Percentiles rank a stretch among this genome's conserved stretches.
These are phyloP conservation scores for Mus spicilegus DNA, from an alignment of 2,113 vertebrate species.

Conservation along the genomic window DNA sequence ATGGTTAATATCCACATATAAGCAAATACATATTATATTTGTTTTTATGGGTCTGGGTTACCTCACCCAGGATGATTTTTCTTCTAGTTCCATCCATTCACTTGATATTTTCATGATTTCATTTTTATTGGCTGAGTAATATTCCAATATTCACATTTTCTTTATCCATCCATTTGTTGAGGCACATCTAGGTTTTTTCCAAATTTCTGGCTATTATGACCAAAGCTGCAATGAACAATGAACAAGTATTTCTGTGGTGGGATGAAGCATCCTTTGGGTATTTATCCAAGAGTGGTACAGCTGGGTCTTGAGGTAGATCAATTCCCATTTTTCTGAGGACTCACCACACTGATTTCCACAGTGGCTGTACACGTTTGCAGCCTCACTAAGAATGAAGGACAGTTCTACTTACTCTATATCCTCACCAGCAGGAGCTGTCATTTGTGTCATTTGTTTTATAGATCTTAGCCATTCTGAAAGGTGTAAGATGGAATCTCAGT, in stretches of 20 bases:
- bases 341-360: too few relatives aligned
- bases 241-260: background rate
- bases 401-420: background rate
- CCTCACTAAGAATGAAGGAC: background rate
- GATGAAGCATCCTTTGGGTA: background rate
- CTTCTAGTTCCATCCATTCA: background rate
- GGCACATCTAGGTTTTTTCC: background rate
- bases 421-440: background rate
- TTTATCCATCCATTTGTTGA: background rate
- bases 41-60: background rate
- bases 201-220: background rate
- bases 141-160: background rate
- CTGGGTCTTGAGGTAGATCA: background rate
- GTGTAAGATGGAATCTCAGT: background rate
- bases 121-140: background rate
- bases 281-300: background rate
- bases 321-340: background rate
- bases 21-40: background rate
- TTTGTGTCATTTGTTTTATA: background rate
- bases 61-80: background rate
- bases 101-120: background rate
- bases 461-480: background rate
- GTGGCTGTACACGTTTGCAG: background rate
- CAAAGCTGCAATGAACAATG: background rate
- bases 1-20: background rate